Conservation (phyloP, 2,888 invertebrate genomes). For the Ellobium chinense region DNA sequence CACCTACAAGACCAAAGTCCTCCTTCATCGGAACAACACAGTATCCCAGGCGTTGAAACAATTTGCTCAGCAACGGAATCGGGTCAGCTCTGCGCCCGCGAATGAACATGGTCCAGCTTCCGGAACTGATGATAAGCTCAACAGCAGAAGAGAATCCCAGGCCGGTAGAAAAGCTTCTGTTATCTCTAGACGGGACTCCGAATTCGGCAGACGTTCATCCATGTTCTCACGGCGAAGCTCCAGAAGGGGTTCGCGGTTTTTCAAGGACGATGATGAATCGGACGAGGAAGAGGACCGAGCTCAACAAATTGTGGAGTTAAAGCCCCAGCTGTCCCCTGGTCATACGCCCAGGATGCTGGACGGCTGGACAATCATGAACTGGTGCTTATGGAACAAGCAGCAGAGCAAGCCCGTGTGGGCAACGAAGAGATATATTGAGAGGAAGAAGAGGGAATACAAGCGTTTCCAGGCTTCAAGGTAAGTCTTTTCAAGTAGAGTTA, state of each 20-base stretch:
- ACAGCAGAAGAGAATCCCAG: neutral
- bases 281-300: neutral
- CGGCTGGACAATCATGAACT: slow-evolving; percentile 37
- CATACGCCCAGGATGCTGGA: slow-evolving; percentile 32
- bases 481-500: too few relatives aligned
- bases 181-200: neutral
- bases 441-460: slow-evolving; percentile 7
- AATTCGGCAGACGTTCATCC: neutral
- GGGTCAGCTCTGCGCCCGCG: too few relatives aligned
- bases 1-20: slow-evolving; percentile 22
- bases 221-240: neutral
- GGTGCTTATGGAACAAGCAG: slow-evolving; percentile 28
- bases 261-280: neutral
- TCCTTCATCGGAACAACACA: slow-evolving; percentile 13
- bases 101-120: too few relatives aligned
- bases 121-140: neutral
- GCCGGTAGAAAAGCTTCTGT: neutral
- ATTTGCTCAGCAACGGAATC: neutral
- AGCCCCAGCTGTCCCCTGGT: slow-evolving; percentile 24
- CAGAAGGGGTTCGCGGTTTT: slow-evolving; percentile 24
- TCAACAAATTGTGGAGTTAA: neutral
- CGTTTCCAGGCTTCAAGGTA: neutral
- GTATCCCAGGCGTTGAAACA: slow-evolving; percentile 10
- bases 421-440: slow-evolving; percentile 2
- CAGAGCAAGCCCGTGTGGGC: slow-evolving; percentile 18